A percentile compares a stretch with the other conserved stretches of the same genome.
These are phyloP conservation scores for Pseudochromis fuscus DNA, from an alignment of 2,797 vertebrate species.

Conservation along the genomic window DNA sequence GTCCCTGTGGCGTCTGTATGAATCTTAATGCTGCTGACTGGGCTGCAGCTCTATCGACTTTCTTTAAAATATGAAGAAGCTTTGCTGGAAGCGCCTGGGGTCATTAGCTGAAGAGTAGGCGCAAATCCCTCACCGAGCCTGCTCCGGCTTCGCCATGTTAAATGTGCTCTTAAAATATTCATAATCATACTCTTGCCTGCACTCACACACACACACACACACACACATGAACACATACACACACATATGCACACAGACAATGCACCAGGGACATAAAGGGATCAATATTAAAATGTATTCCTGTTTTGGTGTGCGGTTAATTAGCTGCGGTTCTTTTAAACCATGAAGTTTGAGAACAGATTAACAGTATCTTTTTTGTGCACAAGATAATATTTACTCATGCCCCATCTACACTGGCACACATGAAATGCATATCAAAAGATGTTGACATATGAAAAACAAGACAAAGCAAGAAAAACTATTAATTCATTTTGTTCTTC, in stretches of 20 bases:
- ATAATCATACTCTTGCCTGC: conserved; percentile 87
- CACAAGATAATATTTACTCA: conserved; percentile 77
- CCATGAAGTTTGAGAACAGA: conserved; percentile 86
- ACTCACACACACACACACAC: conserved; percentile 55
- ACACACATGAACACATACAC: conserved; percentile 46
- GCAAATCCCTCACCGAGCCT: conserved; percentile 85
- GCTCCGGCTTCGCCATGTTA: conserved; percentile 86
- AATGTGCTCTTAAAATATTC: conserved; percentile 91
- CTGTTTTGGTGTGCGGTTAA: conserved; percentile 88
- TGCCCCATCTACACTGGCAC: conserved; percentile 58
- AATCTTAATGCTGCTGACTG: conserved; percentile 90
- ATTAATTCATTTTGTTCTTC: conserved; percentile 14
- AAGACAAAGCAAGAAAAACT: conserved; percentile 10
- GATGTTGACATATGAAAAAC: conserved; percentile 63
- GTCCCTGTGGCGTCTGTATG: conserved; percentile 86
- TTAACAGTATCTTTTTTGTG: conserved; percentile 83
- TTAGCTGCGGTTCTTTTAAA: conserved; percentile 87
- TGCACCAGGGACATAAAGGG: conserved; percentile 76
- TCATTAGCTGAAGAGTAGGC: conserved; percentile 90
- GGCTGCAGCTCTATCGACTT: conserved; percentile 88
- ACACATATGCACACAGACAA: conserved; percentile 69
- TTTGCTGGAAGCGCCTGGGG: conserved; percentile 89
- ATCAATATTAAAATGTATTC: conserved; percentile 91
- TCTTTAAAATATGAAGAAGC: conserved; percentile 90
- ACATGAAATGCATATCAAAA: conserved; percentile 59